These are phyloP conservation scores for Pseudomyrmex sp. DNA, from an alignment of 1,140 invertebrate species.

Conservation along the genomic window DNA sequence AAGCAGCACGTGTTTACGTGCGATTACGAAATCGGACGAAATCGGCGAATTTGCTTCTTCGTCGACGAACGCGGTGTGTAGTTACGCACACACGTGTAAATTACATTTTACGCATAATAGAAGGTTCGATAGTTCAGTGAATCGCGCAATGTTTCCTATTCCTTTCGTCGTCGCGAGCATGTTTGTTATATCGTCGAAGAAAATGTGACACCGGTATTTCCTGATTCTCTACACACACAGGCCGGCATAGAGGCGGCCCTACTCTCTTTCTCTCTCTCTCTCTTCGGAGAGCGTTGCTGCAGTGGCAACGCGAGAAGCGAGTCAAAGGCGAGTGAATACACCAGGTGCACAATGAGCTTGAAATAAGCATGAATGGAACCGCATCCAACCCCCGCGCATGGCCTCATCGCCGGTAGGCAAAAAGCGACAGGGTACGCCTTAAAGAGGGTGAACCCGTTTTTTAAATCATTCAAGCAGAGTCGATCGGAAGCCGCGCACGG, in stretches of 20 bases:
- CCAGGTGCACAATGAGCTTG: slow-evolving; percentile 80
- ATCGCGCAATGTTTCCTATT: slow-evolving; percentile 47
- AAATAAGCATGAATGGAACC: slow-evolving; percentile 83
- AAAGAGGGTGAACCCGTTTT: slow-evolving; percentile 72
- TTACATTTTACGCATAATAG: slow-evolving; percentile 30
- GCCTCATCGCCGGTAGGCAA: slow-evolving; percentile 69
- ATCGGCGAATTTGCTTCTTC: slow-evolving; percentile 20
- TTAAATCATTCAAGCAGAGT: slow-evolving; percentile 72
- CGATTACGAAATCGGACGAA: slow-evolving; percentile 13
- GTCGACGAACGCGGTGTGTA: background rate
- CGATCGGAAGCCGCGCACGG: slow-evolving; percentile 23
- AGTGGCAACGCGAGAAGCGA: slow-evolving; percentile 74
- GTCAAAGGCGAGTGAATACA: slow-evolving; percentile 81
- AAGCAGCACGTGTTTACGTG: background rate
- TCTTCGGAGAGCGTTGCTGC: slow-evolving; percentile 59
- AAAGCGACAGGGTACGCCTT: slow-evolving; percentile 68
- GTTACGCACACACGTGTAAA: slow-evolving; percentile 40
- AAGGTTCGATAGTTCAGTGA: slow-evolving; percentile 47
- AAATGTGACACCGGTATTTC: slow-evolving; percentile 79
- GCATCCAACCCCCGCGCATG: slow-evolving; percentile 70
- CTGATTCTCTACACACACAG: slow-evolving; percentile 71
- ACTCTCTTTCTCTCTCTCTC: slow-evolving; percentile 29
- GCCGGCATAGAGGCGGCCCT: slow-evolving; percentile 70
- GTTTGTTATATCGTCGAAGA: slow-evolving; percentile 69
- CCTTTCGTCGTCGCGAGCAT: slow-evolving; percentile 48